Percentiles rank a stretch among this genome's conserved stretches.
These are phyloP conservation scores for Sander lucioperca DNA, from an alignment of 2,113 vertebrate species.

Conservation along the genomic window DNA sequence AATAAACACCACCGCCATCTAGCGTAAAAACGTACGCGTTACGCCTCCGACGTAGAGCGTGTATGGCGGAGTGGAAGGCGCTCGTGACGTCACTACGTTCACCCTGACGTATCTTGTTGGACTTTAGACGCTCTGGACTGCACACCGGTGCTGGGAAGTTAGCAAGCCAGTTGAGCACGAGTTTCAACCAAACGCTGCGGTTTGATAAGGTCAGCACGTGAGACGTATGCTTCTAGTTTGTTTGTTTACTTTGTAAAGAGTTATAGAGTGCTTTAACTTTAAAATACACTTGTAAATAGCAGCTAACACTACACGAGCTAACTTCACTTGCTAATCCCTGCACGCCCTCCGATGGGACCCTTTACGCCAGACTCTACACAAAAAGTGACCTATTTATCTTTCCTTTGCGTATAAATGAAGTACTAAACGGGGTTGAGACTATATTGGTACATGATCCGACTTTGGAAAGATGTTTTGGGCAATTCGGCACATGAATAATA, in stretches of 20 bases:
- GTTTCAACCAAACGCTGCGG: background rate
- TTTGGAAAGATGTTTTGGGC: fast-evolving
- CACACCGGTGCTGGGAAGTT: background rate
- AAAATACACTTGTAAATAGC: background rate
- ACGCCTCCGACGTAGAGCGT: background rate
- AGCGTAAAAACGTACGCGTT: background rate
- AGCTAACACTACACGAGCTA: background rate
- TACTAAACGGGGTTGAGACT: fast-evolving
- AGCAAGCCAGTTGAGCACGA: background rate
- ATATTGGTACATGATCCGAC: fast-evolving
- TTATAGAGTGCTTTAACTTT: background rate
- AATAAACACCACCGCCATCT: constrained; percentile 20
- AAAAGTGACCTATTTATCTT: background rate
- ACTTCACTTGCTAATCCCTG: constrained; percentile 38
- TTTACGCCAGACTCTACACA: background rate
- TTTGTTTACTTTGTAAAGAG: background rate
- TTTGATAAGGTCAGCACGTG: background rate
- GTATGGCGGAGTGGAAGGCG: background rate
- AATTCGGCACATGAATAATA: background rate
- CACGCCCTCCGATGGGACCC: background rate
- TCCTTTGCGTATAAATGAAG: fast-evolving
- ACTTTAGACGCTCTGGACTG: constrained; percentile 14
- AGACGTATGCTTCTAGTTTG: background rate
- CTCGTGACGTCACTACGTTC: constrained; percentile 37
- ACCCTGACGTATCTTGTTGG: constrained; percentile 21